Evolutionary conservation across 2,113 vertebrate genomes (phyloP), one percentile per base, ranked within the genome.

Genomic region (Forbesichthys papilliferus): DNA sequence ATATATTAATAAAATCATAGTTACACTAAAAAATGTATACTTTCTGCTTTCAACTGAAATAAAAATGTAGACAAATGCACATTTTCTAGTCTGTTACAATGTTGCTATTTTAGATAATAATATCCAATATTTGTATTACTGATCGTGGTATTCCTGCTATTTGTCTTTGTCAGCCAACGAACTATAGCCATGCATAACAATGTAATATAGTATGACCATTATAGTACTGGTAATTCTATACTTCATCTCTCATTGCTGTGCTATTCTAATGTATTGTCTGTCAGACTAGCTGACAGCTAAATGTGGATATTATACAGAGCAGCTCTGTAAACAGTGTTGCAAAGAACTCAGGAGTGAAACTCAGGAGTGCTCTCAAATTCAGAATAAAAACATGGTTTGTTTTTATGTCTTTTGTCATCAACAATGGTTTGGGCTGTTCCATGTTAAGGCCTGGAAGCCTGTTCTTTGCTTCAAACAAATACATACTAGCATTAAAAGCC

Each of bases 91-190:
- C 36, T 42, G 27, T 42, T 42, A 1, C 36, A 42, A 42, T 42
- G 54, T 62, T 49, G n/a, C 9, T n/a, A 12, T 69, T 60, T 27
- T 27, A 27, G 27, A 27, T 27, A 1, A 27, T 27, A 27, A 27
- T 27, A 27, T 3, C 27, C 27, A 27, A 27, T 27, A 27, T 27
- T 27, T 27, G 27, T 27, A 27, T 27, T 27, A 27, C 2, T 27
- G 27, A 27, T 27, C 27, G 3, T 27, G 27, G 27, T 27, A 36
- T 71, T 48, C 61, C 62, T 82, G 63, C 47, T 62, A 68, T 52
- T 67, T 14, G 1, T 27, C 59, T n/a, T 63, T 70, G 47, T 47
- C 47, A 55, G n/a, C 20, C 57, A 42, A 69, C 20, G 2, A 20
- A 20, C 0, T 1, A 36, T n/a, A 69, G 33, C 27, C 57, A 16